phyloP scores from a whole-genome alignment of 2,797 vertebrate genomes.

The Microcaecilia unicolor region DNA sequence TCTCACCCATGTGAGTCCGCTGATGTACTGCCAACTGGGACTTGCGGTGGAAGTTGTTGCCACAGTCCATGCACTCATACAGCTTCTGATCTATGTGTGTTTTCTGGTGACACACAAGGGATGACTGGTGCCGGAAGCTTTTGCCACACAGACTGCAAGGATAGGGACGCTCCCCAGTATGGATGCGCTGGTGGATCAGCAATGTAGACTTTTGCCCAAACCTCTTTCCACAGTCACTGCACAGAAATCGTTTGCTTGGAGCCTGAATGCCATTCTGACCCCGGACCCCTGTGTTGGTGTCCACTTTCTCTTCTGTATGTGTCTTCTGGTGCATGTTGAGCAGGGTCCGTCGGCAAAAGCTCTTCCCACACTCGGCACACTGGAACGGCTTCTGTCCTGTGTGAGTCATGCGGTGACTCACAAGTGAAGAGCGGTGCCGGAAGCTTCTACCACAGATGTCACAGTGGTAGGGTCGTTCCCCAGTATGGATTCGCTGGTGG shows the following conservation, averaged over 20 bases:
- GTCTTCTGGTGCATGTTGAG: constrained; percentile 29
- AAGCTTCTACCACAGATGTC: not conserved
- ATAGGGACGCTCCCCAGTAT: constrained; percentile 4
- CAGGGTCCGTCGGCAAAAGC: constrained; percentile 10
- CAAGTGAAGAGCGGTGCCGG: not conserved
- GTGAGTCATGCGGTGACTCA: not conserved
- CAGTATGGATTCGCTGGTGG: not conserved
- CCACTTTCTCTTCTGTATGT: too few relatives aligned
- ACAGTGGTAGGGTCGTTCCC: not conserved
- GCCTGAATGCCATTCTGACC: too few relatives aligned
- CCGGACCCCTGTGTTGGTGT: too few relatives aligned
- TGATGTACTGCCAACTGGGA: constrained; percentile 1
- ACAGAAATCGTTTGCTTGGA: too few relatives aligned
- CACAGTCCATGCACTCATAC: not conserved
- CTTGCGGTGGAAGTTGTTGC: constrained; percentile 1
- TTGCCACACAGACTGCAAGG: constrained; percentile 7
- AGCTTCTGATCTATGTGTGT: not conserved
- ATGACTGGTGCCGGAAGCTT: constrained; percentile 5
- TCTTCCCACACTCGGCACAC: not conserved
- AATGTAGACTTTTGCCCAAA: constrained; percentile 6
- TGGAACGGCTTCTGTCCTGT: not conserved
- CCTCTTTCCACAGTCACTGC: constrained; percentile 3
- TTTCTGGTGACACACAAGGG: not conserved
- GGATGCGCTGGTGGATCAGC: constrained; percentile 4
- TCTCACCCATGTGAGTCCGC: not conserved